A percentile compares a stretch with the other conserved stretches of the same genome.
phyloP scores from a whole-genome alignment of 1,140 invertebrate species.

The Monochamus saltuarius region DNA sequence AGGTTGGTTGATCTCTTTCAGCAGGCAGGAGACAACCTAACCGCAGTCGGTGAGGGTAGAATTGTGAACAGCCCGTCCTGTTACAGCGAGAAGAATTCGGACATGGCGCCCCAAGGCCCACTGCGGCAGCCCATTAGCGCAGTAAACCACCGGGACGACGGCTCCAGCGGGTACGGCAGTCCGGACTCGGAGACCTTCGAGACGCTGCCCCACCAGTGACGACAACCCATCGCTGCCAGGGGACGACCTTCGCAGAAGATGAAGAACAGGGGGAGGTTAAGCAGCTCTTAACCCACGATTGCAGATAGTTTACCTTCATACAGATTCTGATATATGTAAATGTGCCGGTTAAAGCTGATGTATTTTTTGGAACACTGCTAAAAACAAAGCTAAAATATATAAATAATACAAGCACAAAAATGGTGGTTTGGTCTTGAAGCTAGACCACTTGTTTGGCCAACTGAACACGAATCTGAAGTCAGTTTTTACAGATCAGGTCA shows the following conservation, averaged over 20 bases:
- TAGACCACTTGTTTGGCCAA: too few relatives aligned
- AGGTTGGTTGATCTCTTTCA: conserved; percentile 48
- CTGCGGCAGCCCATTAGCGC: conserved; percentile 54
- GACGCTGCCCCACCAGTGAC: conserved; percentile 39
- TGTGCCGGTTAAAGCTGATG: neutral
- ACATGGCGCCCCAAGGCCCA: conserved; percentile 44
- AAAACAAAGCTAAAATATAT: neutral
- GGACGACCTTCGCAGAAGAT: neutral
- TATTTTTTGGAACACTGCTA: neutral
- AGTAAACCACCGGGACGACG: conserved; percentile 55
- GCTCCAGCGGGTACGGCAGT: conserved; percentile 63
- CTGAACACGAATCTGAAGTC: too few relatives aligned
- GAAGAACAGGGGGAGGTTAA: neutral
- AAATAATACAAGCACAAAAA: neutral
- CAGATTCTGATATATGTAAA: neutral
- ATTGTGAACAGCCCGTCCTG: conserved; percentile 46
- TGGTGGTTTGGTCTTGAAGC: neutral
- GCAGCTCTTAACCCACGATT: neutral
- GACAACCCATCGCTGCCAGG: neutral
- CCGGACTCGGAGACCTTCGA: conserved; percentile 65
- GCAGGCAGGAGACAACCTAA: conserved; percentile 50
- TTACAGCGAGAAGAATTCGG: conserved; percentile 54
- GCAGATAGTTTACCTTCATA: neutral
- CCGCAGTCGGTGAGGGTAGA: conserved; percentile 32
- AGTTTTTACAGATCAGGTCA: too few relatives aligned